Evolutionary conservation across 2,888 invertebrate species (phyloP).

Genomic region (Blastobasis lacticolella): DNA sequence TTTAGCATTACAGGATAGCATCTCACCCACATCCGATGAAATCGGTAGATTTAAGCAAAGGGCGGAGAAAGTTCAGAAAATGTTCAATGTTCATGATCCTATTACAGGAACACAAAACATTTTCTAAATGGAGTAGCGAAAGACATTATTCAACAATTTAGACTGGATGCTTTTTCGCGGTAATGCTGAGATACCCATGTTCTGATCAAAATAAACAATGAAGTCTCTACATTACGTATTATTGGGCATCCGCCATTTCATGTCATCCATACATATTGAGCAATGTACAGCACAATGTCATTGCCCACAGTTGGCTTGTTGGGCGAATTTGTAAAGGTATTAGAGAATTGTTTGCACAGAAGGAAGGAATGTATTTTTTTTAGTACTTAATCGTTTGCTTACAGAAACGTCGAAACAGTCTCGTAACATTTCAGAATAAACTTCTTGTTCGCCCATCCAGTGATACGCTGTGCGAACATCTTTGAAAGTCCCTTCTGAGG

Average conservation of each 20-base stretch:
- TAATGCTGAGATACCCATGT: too few species aligned
- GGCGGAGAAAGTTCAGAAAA: too few species aligned
- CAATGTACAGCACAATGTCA: conserved; percentile 5
- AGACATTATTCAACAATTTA: too few species aligned
- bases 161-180: too few species aligned
- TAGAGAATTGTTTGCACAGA: not conserved
- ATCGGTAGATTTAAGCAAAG: too few species aligned
- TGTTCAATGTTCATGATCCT: too few species aligned
- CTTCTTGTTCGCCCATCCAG: conserved; percentile 64
- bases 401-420: conserved; percentile 62
- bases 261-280: conserved; percentile 6
- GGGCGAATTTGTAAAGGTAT: not conserved
- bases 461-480: conserved; percentile 49
- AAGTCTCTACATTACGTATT: conserved; percentile 8
- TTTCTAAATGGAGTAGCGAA: too few species aligned
- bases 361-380: not conserved
- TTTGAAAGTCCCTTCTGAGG: conserved; percentile 58
- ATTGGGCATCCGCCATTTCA: not conserved
- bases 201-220: not conserved
- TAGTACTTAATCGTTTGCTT: conserved; percentile 16
- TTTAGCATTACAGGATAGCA: too few species aligned
- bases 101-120: too few species aligned
- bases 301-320: not conserved
- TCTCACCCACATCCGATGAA: too few species aligned
- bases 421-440: conserved; percentile 58